Conservation (phyloP, 2,888 invertebrate species). For the Ichneumoninae sp. region DNA sequence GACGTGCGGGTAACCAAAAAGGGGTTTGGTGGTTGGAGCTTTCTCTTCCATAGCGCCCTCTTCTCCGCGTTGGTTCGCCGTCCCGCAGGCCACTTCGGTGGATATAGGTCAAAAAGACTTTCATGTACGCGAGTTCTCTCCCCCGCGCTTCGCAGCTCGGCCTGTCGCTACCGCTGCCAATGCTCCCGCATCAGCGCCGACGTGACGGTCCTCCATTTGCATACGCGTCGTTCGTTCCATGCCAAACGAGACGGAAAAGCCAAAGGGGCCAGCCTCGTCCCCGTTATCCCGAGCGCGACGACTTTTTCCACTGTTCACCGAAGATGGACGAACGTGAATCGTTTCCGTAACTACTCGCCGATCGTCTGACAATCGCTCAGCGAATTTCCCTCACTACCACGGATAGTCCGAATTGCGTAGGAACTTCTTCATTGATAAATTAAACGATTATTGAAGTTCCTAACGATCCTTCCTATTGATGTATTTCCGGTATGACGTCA, state of each 20-base stretch:
- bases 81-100: constrained; percentile 40
- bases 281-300: constrained; percentile 39
- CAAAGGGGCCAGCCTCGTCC: constrained; percentile 39
- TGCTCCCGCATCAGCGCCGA: constrained; percentile 48
- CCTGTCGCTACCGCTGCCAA: constrained; percentile 44
- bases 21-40: constrained; percentile 11
- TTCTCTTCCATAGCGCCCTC: constrained; percentile 30
- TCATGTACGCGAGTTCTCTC: constrained; percentile 11
- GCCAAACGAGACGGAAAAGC: constrained; percentile 58
- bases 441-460: not conserved
- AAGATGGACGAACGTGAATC: not conserved
- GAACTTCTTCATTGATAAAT: not conserved
- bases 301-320: constrained; percentile 18
- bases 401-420: not conserved
- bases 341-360: not conserved
- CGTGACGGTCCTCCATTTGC: constrained; percentile 60
- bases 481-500: not conserved
- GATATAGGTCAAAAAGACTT: constrained; percentile 62
- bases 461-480: not conserved
- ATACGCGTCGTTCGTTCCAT: constrained; percentile 61
- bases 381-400: not conserved
- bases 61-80: constrained; percentile 14
- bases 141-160: constrained; percentile 37
- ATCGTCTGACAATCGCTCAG: not conserved
- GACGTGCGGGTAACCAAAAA: constrained; percentile 6